Base-by-base conservation (phyloP, 53 echinoderm and acorn worm species). In the Temnopleurus reevesii region DNA sequence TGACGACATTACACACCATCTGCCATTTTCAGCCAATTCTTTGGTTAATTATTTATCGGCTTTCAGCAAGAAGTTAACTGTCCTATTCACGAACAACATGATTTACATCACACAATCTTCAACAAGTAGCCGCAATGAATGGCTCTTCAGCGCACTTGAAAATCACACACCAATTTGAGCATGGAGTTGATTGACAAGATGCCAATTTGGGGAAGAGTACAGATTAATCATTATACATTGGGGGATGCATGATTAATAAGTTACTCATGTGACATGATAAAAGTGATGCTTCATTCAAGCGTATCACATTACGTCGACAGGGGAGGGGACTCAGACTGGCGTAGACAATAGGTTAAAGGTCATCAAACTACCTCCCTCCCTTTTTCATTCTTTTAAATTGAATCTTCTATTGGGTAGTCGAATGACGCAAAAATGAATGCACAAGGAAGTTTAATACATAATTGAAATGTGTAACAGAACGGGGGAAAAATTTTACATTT, bases 191-290 rank as follows among this genome's bases (percentile, higher is more conserved):
- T 47, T 79, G 79, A 79, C 79, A 79, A n/a, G 79, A 15, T 49
- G 27, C 49, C 47, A 79, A 38, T 71, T 38, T 71, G 21, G 43
- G 8, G 21, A 71, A 5, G 19, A 71, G 79, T 36, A 49, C 46
- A 46, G 46, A 79, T 79, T 79, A 79, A 79, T 79, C 79, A 46
- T 49, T 47, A 79, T 79, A 47, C 79, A 17, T 46, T 79, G 29
- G 79, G 53, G 79, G 79, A 79, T 79, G 30, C 79, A 79, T 79
- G 79, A 49, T 47, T 46, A 49, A 71, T 71, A 49, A 47, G 79
- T 49, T 79, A 79, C 46, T 28, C 28, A 79, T 49, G 49, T 47
- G 46, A 79, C 49, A 47, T 27, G 49, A 79, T 28, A 46, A 47
- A 79, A 49, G 79, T 46, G 79, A 79, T 5, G 79, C 29, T 71